phyloP scores from a whole-genome alignment of 2,888 invertebrate genomes.

The Lasioglossum morio region DNA sequence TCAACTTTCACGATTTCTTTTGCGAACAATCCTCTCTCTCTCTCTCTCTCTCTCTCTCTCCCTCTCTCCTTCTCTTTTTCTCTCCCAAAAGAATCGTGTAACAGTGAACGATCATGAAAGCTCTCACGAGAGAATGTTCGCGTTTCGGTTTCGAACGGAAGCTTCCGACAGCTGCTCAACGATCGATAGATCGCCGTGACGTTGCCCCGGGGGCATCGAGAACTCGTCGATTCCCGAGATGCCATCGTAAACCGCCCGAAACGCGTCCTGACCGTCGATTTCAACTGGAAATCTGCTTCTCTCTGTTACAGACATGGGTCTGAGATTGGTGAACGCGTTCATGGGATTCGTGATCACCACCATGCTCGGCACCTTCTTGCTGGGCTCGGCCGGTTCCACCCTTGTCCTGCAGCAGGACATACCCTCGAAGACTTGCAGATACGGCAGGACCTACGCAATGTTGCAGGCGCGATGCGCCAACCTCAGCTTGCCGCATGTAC shows the following conservation, averaged over 20 bases:
- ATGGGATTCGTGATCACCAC: conserved; percentile 58
- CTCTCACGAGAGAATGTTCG: neutral
- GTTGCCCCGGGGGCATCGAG: conserved; percentile 21
- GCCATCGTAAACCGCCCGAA: neutral
- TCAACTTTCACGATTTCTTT: conserved; percentile 18
- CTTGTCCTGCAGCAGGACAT: conserved; percentile 72
- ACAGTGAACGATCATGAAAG: neutral
- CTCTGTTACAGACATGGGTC: conserved; percentile 57
- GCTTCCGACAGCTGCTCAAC: neutral
- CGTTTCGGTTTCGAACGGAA: neutral
- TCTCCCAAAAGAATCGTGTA: neutral
- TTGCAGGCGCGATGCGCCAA: conserved; percentile 86
- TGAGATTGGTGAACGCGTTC: conserved; percentile 66
- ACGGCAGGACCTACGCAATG: conserved; percentile 86
- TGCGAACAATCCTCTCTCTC: neutral
- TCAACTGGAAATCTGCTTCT: neutral
- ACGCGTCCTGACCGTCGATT: neutral
- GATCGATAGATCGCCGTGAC: conserved; percentile 12
- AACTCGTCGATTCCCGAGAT: conserved; percentile 25
- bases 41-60: neutral
- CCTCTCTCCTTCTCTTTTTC: neutral
- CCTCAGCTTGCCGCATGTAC: conserved; percentile 85
- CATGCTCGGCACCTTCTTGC: conserved; percentile 30
- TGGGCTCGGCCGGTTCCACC: conserved; percentile 63
- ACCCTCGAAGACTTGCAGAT: conserved; percentile 84